phyloP scores from a whole-genome alignment of 2,888 invertebrate species.

The Pammene aurita region DNA sequence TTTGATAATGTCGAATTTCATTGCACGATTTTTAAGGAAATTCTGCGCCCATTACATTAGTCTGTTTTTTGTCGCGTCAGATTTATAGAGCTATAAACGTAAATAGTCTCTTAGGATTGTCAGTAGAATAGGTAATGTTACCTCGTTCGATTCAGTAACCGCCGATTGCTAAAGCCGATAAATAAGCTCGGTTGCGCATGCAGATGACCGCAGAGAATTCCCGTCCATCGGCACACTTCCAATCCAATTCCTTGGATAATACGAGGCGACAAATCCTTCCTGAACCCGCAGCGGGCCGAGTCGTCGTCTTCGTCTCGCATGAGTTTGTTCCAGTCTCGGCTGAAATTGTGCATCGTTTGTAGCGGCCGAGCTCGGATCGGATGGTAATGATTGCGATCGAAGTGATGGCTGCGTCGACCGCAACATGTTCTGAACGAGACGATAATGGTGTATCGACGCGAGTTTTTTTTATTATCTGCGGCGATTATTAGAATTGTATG shows the following conservation, averaged over 20 bases:
- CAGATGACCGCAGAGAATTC: constrained; percentile 74
- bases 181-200: constrained; percentile 71
- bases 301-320: constrained; percentile 55
- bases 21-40: constrained; percentile 74
- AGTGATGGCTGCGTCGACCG: constrained; percentile 71
- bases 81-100: constrained; percentile 46
- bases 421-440: constrained; percentile 78
- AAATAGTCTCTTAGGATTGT: constrained; percentile 40
- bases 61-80: constrained; percentile 63
- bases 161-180: constrained; percentile 64
- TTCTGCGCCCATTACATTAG: constrained; percentile 60
- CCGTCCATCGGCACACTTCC: constrained; percentile 69
- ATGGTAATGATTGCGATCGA: constrained; percentile 74
- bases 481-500: constrained; percentile 63
- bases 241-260: constrained; percentile 71
- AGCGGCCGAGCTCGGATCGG: constrained; percentile 61
- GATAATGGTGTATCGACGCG: constrained; percentile 70
- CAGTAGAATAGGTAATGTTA: constrained; percentile 65
- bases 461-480: constrained; percentile 70
- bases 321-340: constrained; percentile 57
- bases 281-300: constrained; percentile 59
- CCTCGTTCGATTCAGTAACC: constrained; percentile 66
- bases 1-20: constrained; percentile 79
- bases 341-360: constrained; percentile 59
- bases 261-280: constrained; percentile 70